Percentiles rank a stretch among this genome's conserved stretches.
These are phyloP conservation scores for Chelon labrosus DNA, from an alignment of 2,797 vertebrate species.

Conservation along the genomic window DNA sequence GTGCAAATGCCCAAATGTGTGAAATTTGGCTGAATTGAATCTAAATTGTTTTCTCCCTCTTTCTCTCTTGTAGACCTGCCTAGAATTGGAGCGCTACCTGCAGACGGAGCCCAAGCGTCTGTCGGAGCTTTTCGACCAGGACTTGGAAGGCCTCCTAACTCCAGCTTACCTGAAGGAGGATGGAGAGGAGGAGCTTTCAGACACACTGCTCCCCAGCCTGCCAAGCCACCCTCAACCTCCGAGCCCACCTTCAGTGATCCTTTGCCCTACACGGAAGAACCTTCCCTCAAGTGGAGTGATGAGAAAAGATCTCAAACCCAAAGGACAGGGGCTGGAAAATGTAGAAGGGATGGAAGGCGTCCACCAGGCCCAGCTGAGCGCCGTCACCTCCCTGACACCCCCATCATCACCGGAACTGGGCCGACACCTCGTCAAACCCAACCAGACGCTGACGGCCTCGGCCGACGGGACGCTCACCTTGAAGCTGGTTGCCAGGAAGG, in stretches of 20 bases:
- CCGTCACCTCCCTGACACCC: constrained; percentile 97
- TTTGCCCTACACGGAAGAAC: constrained; percentile 87
- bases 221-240: constrained; percentile 83
- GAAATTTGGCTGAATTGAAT: constrained; percentile 33
- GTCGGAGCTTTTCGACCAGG: constrained; percentile 94
- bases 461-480: constrained; percentile 95
- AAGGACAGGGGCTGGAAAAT: constrained; percentile 60
- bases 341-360: constrained; percentile 84
- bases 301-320: constrained; percentile 70
- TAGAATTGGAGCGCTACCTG: constrained; percentile 97
- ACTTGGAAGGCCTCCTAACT: constrained; percentile 93
- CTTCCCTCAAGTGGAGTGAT: constrained; percentile 39
- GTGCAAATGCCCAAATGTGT: constrained; percentile 19
- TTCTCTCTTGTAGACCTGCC: constrained; percentile 89
- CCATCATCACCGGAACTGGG: constrained; percentile 98
- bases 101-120: constrained; percentile 97
- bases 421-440: constrained; percentile 94
- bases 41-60: constrained; percentile 21
- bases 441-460: constrained; percentile 91
- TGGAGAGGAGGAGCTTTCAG: constrained; percentile 87
- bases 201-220: constrained; percentile 84
- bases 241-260: constrained; percentile 83
- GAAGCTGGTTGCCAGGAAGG: constrained; percentile 96
- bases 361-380: constrained; percentile 96
- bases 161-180: constrained; percentile 91